These are phyloP conservation scores for Folsomia manolachei DNA, from an alignment of 2,888 invertebrate species.

Conservation along the genomic window DNA sequence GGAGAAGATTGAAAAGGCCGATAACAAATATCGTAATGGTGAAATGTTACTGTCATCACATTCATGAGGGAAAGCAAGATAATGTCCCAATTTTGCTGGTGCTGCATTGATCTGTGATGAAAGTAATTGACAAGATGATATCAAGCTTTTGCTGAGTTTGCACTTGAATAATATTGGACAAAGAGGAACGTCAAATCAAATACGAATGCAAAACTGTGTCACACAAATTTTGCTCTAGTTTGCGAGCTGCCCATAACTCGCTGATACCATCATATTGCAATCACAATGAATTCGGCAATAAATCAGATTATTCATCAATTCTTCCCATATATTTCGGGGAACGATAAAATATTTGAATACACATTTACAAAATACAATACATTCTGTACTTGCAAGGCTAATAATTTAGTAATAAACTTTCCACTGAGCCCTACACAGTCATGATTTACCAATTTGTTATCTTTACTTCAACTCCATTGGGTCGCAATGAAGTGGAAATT, in stretches of 20 bases:
- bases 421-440: too few species aligned
- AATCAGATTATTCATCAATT: background rate
- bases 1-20: too few species aligned
- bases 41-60: background rate
- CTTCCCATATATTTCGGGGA: too few species aligned
- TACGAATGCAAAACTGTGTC: background rate
- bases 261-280: background rate
- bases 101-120: background rate
- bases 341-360: too few species aligned
- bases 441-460: background rate
- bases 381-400: too few species aligned
- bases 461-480: background rate
- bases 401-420: too few species aligned
- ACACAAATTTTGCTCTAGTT: background rate
- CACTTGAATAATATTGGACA: background rate
- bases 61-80: background rate
- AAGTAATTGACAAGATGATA: background rate
- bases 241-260: background rate
- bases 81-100: background rate
- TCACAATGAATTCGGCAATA: background rate
- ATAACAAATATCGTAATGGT: too few species aligned
- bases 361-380: background rate
- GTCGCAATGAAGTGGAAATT: background rate
- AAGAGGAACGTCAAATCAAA: too few species aligned
- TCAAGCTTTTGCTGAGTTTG: background rate